Conservation (phyloP, 2,888 invertebrate species). For the Drosophila subsilvestris region DNA sequence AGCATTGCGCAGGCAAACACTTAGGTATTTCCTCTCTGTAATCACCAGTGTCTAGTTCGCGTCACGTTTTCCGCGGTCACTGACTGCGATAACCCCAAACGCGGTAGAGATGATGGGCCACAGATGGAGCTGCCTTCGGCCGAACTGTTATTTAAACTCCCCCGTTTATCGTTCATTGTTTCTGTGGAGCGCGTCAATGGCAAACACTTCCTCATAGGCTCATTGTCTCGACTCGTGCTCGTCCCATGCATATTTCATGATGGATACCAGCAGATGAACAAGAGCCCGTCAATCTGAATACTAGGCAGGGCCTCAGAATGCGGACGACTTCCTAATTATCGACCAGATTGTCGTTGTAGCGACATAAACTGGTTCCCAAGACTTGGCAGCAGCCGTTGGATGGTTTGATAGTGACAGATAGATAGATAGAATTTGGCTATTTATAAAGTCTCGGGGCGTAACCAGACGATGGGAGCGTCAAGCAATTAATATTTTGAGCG, state of each 20-base stretch:
- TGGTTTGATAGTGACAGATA: slow-evolving; percentile 6
- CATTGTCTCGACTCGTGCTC: slow-evolving; percentile 21
- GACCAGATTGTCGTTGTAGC: not conserved
- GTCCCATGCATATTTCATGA: slow-evolving; percentile 54
- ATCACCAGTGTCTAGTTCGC: slow-evolving; percentile 32
- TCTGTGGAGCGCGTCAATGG: slow-evolving; percentile 39
- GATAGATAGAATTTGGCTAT: slow-evolving; percentile 10
- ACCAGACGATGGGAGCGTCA: slow-evolving; percentile 20
- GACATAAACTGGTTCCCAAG: slow-evolving; percentile 51
- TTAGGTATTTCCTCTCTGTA: not conserved
- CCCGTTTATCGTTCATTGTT: slow-evolving; percentile 31
- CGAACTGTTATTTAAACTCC: slow-evolving; percentile 7
- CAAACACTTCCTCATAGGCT: slow-evolving; percentile 37
- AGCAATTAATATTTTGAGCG: slow-evolving; percentile 51
- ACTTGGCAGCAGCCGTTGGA: slow-evolving; percentile 1
- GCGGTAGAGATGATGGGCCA: slow-evolving; percentile 3
- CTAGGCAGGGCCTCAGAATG: slow-evolving; percentile 15
- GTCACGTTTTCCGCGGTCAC: slow-evolving; percentile 34
- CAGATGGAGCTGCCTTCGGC: slow-evolving; percentile 22
- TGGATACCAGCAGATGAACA: slow-evolving; percentile 29
- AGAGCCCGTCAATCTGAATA: slow-evolving; percentile 29
- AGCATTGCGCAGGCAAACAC: slow-evolving; percentile 54
- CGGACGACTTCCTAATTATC: slow-evolving; percentile 14
- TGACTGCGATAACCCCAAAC: slow-evolving; percentile 11
- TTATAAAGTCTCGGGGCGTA: slow-evolving; percentile 32